phyloP scores from a whole-genome alignment of 2,797 vertebrate species.

The Lacerta bilineata region DNA sequence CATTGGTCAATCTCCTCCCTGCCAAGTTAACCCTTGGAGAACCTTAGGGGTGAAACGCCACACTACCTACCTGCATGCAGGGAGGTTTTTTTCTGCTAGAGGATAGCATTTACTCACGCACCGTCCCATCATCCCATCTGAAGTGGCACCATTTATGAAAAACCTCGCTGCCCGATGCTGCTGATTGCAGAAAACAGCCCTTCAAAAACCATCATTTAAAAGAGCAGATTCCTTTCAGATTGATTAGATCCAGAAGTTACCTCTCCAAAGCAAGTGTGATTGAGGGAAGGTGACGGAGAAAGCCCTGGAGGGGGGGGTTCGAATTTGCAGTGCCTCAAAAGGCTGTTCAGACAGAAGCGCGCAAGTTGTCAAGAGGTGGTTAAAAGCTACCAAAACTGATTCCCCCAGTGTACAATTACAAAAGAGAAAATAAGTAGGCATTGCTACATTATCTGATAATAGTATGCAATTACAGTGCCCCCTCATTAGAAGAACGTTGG shows the following conservation, averaged over 20 bases:
- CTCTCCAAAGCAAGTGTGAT: constrained; percentile 23
- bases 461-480: constrained; percentile 31
- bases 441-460: constrained; percentile 22
- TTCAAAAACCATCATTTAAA: neutral
- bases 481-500: constrained; percentile 5
- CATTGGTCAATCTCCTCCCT: too few relatives aligned
- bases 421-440: constrained; percentile 24
- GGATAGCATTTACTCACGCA: neutral
- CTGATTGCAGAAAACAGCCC: neutral
- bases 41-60: too few relatives aligned
- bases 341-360: constrained; percentile 27
- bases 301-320: neutral
- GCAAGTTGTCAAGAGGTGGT: neutral
- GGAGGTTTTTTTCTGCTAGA: neutral
- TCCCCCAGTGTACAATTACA: constrained; percentile 35
- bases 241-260: neutral
- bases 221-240: neutral
- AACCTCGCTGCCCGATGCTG: neutral
- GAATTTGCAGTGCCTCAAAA: constrained; percentile 4
- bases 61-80: neutral
- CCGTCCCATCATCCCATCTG: too few relatives aligned
- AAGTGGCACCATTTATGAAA: neutral
- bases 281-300: neutral
- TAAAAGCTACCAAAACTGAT: neutral
- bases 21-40: too few relatives aligned